Evolutionary conservation across 2,888 invertebrate species (phyloP), one percentile per base, ranked within the genome.

Genomic region (Archips crataeganus): DNA sequence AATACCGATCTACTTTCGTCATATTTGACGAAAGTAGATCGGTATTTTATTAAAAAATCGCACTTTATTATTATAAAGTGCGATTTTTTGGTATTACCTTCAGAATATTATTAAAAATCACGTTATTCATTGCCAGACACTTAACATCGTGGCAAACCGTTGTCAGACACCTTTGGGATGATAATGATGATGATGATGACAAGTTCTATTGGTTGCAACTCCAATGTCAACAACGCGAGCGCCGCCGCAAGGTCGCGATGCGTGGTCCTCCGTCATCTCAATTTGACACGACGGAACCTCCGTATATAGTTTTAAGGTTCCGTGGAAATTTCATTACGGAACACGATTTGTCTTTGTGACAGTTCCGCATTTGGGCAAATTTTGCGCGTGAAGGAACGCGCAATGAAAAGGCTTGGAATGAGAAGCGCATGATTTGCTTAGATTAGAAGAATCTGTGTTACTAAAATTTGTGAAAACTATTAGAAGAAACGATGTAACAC

Each of bases 201-300:
- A 23, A 23, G 23, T 23, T 2, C 54, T 54, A 23, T 23, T 23
- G 54, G 54, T 23, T 45, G 45, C 23, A n/a, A 54, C 9, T 54
- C 23, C 49, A 11, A 0, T 11, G 8, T 63, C 81, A 71, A 76
- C 72, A 79, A 75, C 68, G 6, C 9, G 78, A 85, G n/a, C 71
- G 15, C 15, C 32, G 9, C 34, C 51, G 57, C 57, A 69, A 73
- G 68, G 75, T 66, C 69, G 70, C 70, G 76, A 79, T 81, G 77
- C 80, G 79, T 79, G 82, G 84, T 86, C 85, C 84, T 86, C 82
- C 81, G 85, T 87, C 89, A 88, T 88, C 85, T 87, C 84, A 85
- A 88, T 89, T 87, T 87, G 87, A 86, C 84, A 82, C 79, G 76
- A 78, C 81, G 82, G 84, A 79, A 83, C 81, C 76, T 80, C 79